A percentile compares a stretch with the other conserved stretches of the same genome.
Evolutionary conservation across 2,797 vertebrate species (phyloP).

Genomic region (Gymnothorax reevesii): DNA sequence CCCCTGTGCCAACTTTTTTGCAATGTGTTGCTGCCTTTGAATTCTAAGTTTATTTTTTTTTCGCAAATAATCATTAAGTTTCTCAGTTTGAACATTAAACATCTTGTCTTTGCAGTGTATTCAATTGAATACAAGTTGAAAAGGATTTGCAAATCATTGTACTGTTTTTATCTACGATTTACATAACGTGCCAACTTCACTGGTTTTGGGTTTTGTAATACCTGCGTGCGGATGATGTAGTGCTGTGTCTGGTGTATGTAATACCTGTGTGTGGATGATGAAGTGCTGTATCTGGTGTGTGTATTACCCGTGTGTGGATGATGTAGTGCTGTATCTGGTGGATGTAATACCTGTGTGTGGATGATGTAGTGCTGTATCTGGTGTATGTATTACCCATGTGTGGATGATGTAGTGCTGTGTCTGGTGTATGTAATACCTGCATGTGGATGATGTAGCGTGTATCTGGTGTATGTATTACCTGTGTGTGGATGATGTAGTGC

Average conservation of each 20-base stretch:
- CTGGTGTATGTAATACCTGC: not conserved
- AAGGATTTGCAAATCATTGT: too few species aligned
- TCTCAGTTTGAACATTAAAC: too few species aligned
- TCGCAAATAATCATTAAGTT: too few species aligned
- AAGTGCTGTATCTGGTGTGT: slow-evolving; percentile 41
- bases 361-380: not conserved
- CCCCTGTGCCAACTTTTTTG: too few species aligned
- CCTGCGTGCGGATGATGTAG: not conserved
- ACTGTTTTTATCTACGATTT: too few species aligned
- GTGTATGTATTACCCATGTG: slow-evolving; percentile 50
- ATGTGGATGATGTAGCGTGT: not conserved
- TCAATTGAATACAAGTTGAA: too few species aligned
- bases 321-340: not conserved
- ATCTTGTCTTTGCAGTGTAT: too few species aligned
- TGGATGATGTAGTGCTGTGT: slow-evolving; percentile 61
- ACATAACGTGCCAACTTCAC: too few species aligned
- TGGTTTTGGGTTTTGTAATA: too few species aligned
- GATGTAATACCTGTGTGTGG: not conserved
- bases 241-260: not conserved
- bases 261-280: slow-evolving; percentile 64
- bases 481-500: slow-evolving; percentile 64
- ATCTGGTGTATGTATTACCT: slow-evolving; percentile 44
- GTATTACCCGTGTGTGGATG: not conserved
- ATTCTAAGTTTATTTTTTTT: too few species aligned
- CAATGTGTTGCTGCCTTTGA: too few species aligned